These are phyloP conservation scores for Tetrapedia diversipes DNA, from an alignment of 2,888 invertebrate genomes.

Conservation along the genomic window DNA sequence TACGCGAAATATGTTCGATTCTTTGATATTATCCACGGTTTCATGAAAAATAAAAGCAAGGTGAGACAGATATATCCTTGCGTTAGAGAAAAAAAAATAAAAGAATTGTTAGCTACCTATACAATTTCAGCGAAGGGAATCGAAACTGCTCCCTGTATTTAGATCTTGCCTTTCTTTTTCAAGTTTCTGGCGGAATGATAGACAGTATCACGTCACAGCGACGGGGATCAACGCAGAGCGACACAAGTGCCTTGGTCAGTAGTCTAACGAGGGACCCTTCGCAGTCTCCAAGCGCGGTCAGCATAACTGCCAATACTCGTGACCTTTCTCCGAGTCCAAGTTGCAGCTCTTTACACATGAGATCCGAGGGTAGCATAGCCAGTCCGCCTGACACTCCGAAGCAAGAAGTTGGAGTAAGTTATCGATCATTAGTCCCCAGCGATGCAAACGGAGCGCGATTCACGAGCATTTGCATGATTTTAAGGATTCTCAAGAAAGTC, in stretches of 20 bases:
- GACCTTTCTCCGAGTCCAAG: slow-evolving; percentile 85
- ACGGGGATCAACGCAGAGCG: slow-evolving; percentile 85
- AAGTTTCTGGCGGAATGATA: slow-evolving; percentile 82
- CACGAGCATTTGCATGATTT: neutral
- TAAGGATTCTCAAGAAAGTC: slow-evolving; percentile 80
- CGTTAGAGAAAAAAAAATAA: slow-evolving; percentile 17
- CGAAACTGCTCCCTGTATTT: neutral
- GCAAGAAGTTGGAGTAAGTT: slow-evolving; percentile 78
- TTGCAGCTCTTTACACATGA: slow-evolving; percentile 84
- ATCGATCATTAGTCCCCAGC: neutral
- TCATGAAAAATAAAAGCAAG: slow-evolving; percentile 46
- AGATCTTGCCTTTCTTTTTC: slow-evolving; percentile 34
- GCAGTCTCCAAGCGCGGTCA: slow-evolving; percentile 85
- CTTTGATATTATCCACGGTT: slow-evolving; percentile 31
- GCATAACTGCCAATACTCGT: slow-evolving; percentile 82
- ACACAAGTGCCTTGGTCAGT: slow-evolving; percentile 86
- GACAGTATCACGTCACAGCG: slow-evolving; percentile 83
- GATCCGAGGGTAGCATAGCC: slow-evolving; percentile 83
- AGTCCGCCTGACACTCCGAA: slow-evolving; percentile 84
- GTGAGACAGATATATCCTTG: slow-evolving; percentile 41
- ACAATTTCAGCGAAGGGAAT: neutral
- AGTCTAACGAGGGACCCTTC: slow-evolving; percentile 86
- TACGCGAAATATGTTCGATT: slow-evolving; percentile 18
- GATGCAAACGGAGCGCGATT: neutral
- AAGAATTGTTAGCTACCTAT: slow-evolving; percentile 4